phyloP scores from a whole-genome alignment of 2,797 vertebrate species.

The Decapterus maruadsi region DNA sequence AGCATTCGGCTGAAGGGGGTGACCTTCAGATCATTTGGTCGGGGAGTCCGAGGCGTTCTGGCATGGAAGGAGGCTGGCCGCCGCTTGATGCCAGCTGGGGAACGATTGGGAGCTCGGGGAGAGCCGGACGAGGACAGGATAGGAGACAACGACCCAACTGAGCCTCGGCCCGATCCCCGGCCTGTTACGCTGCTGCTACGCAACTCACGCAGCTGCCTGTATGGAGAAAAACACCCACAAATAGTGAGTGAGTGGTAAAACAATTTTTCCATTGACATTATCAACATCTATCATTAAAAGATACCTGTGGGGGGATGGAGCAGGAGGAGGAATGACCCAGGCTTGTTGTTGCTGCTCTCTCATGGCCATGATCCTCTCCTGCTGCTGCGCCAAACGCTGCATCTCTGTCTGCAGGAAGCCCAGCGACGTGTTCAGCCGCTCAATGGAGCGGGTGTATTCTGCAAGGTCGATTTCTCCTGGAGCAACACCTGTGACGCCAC shows the following conservation, averaged over 20 bases:
- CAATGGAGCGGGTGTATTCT: slow-evolving; percentile 96
- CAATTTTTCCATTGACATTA: background rate
- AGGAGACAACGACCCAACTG: slow-evolving; percentile 88
- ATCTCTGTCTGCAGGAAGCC: slow-evolving; percentile 96
- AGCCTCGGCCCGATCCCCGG: slow-evolving; percentile 83
- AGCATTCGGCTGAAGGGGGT: slow-evolving; percentile 94
- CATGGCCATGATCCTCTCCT: slow-evolving; percentile 97
- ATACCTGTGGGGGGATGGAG: slow-evolving; percentile 82
- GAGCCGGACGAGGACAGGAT: slow-evolving; percentile 87
- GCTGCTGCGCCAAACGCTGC: slow-evolving; percentile 96
- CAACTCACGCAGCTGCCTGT: slow-evolving; percentile 90
- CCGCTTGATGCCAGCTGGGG: slow-evolving; percentile 89
- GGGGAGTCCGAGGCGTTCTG: slow-evolving; percentile 91
- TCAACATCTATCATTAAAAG: background rate
- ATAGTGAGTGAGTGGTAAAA: background rate
- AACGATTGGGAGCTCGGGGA: slow-evolving; percentile 87
- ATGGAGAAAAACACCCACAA: slow-evolving; percentile 60
- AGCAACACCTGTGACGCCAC: slow-evolving; percentile 66
- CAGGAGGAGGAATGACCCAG: slow-evolving; percentile 94
- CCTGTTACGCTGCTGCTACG: slow-evolving; percentile 87
- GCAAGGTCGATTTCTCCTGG: slow-evolving; percentile 90
- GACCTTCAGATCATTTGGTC: slow-evolving; percentile 94
- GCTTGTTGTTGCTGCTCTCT: slow-evolving; percentile 92
- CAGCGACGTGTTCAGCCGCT: slow-evolving; percentile 93
- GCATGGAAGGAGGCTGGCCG: slow-evolving; percentile 91